A percentile compares a stretch with the other conserved stretches of the same genome.
These are phyloP conservation scores for Pseudoips prasinana DNA, from an alignment of 2,888 invertebrate species.

Conservation along the genomic window DNA sequence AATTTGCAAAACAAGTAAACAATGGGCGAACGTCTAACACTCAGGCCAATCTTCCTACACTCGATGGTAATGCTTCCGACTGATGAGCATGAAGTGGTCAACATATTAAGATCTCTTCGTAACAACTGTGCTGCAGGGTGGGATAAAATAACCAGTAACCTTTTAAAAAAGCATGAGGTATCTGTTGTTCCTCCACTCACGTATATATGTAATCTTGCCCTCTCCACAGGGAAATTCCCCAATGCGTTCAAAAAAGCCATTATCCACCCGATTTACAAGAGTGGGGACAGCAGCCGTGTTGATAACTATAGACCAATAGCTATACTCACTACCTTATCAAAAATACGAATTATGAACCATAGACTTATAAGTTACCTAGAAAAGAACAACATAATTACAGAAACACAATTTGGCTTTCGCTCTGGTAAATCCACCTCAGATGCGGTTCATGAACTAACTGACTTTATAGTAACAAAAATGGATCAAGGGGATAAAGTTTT, in stretches of 20 bases:
- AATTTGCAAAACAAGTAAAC: not conserved
- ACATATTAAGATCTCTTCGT: slow-evolving; percentile 2
- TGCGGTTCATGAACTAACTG: slow-evolving; percentile 7
- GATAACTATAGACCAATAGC: slow-evolving; percentile 24
- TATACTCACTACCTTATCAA: slow-evolving; percentile 13
- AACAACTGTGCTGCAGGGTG: slow-evolving; percentile 6
- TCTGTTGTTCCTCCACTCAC: slow-evolving; percentile 5
- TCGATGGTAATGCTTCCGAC: slow-evolving; percentile 1
- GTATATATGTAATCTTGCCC: slow-evolving; percentile 6
- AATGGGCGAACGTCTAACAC: too few relatives aligned
- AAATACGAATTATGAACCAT: slow-evolving; percentile 15
- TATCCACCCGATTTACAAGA: slow-evolving; percentile 16
- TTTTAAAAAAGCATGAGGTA: slow-evolving; percentile 4
- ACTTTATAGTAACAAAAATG: slow-evolving; percentile 4
- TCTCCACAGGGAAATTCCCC: slow-evolving; percentile 13
- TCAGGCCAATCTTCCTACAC: too few relatives aligned
- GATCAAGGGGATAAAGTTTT: slow-evolving; percentile 3
- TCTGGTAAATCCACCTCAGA: slow-evolving; percentile 5
- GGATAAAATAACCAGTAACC: slow-evolving; percentile 5
- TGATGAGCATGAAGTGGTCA: slow-evolving; percentile 5
- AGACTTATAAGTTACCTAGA: slow-evolving; percentile 5
- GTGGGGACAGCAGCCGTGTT: slow-evolving; percentile 14
- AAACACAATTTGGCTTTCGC: slow-evolving; percentile 6
- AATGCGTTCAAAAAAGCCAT: slow-evolving; percentile 16
- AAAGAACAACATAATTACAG: slow-evolving; percentile 2